phyloP scores from a whole-genome alignment of 2,797 vertebrate genomes.

The Coccyzus lansbergi region DNA sequence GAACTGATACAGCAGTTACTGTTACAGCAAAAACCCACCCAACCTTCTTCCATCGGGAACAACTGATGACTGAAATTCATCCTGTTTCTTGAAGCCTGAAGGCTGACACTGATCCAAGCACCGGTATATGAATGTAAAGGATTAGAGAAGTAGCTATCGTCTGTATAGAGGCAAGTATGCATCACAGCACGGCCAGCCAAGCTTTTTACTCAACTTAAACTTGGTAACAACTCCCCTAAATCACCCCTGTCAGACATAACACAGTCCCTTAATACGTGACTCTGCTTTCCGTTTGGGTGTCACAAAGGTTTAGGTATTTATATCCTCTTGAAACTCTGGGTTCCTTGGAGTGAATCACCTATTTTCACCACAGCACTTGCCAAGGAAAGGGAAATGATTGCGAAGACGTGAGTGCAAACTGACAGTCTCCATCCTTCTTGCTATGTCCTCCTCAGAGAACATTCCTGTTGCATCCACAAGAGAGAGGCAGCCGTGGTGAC shows the following conservation, averaged over 20 bases:
- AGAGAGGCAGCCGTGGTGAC: background rate
- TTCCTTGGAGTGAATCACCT: background rate
- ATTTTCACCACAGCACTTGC: background rate
- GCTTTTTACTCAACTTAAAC: background rate
- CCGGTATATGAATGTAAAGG: background rate
- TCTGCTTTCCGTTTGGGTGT: background rate
- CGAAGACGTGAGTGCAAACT: accelerated
- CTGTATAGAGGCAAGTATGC: background rate
- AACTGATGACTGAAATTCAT: background rate
- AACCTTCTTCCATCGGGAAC: background rate
- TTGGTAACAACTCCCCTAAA: background rate
- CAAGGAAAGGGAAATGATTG: background rate
- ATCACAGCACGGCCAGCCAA: background rate
- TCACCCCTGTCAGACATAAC: background rate
- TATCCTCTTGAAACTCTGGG: background rate
- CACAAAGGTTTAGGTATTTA: background rate
- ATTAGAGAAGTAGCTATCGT: background rate
- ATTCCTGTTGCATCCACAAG: background rate
- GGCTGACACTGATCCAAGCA: background rate
- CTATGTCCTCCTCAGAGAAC: background rate
- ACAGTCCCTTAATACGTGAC: background rate
- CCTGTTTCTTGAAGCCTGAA: background rate
- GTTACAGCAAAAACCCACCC: background rate
- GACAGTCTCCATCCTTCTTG: background rate
- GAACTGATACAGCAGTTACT: background rate